phyloP scores from a whole-genome alignment of 2,113 vertebrate genomes.

The Nettapus auritus region DNA sequence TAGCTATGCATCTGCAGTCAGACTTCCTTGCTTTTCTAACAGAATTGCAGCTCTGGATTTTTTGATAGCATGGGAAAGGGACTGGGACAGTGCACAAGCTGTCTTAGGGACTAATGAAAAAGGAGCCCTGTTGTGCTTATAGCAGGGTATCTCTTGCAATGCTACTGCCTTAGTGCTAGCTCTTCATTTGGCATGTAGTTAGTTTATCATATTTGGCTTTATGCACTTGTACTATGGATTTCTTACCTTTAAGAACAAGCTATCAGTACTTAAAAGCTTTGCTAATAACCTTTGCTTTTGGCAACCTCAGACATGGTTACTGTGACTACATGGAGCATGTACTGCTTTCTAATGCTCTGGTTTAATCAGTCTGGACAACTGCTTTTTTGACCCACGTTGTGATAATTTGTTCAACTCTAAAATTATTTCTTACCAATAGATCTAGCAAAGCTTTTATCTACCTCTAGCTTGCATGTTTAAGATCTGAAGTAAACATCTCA shows the following conservation, averaged over 20 bases:
- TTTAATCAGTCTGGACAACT: neutral
- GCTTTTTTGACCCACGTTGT: neutral
- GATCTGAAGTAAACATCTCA: neutral
- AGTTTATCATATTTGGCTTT: neutral
- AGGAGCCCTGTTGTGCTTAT: rapidly evolving
- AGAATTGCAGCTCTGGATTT: neutral
- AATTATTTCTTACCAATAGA: neutral
- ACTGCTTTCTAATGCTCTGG: neutral
- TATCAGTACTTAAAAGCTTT: neutral
- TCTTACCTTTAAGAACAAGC: neutral
- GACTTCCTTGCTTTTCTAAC: neutral
- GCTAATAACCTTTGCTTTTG: neutral
- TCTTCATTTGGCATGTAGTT: rapidly evolving
- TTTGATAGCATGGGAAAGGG: too few relatives aligned
- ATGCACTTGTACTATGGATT: neutral
- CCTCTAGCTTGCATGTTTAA: neutral
- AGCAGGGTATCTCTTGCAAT: neutral
- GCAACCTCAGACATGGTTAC: neutral
- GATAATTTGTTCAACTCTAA: neutral
- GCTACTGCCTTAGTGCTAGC: neutral
- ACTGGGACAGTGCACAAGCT: too few relatives aligned
- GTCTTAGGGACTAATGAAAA: neutral
- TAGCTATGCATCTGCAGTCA: neutral
- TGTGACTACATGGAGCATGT: rapidly evolving
- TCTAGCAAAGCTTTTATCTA: neutral